Base-by-base conservation (phyloP, 2,113 vertebrate species). In the Tyrannus savana region DNA sequence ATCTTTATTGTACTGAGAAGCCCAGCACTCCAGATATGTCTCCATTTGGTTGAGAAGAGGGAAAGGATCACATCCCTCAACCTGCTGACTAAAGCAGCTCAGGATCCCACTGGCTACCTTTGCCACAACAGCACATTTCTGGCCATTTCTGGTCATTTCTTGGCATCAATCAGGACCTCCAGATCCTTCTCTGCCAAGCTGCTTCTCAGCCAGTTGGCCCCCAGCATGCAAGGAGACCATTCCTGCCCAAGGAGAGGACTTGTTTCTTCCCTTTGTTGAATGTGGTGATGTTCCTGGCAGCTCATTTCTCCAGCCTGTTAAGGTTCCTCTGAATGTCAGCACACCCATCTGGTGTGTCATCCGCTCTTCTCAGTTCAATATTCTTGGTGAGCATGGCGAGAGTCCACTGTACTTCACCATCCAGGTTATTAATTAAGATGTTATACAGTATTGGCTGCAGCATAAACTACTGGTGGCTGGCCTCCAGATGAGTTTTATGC, bases 21-120 rank as follows among this genome's bases (percentile, higher is more conserved):
- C 22, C 5, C 58, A 74, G 28, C 10, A 27, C 4, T 46, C 33
- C 58, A 72, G 30, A 41, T 41, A 5, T 52, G 31, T 52, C 6
- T 53, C n/a, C 9, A 7, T 10, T 53, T n/a, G 7, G 25, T 3
- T 86, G 46, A 90, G 31, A 3, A 66, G 27, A 69, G 28, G 2
- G 8, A 22, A 86, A 64, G 22, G 7, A 46, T 37, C 37, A 63
- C 12, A 1, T 82, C 25, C 19, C 14, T 85, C 0, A 0, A 59
- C 5, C 8, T 78, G 35, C 23, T 93, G 24, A 15, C 52, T 81
- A 55, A 59, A 79, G 39, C 39, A 71, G 9, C 37, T 69, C 39
- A n/a, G 25, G 33, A 42, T 75, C 16, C 24, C 52, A 50, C 10
- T 35, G 28, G 12, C 5, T 5, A 16, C n/a, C 6, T 79, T 85